Base-by-base conservation (phyloP, 2,888 invertebrate genomes). In the Slavum lentiscoides region DNA sequence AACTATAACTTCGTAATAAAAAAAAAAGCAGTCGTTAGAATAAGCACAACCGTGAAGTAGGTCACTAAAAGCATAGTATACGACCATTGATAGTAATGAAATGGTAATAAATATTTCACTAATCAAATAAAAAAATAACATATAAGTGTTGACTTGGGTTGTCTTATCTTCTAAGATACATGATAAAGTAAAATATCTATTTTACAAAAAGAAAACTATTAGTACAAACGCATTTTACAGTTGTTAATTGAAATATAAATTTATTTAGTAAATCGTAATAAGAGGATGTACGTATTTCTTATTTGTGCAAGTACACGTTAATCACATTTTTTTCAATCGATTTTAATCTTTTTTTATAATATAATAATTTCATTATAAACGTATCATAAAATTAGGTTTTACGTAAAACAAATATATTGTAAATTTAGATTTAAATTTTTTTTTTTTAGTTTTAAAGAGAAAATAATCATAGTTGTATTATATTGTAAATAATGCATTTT, bases 31-130 rank as follows among this genome's bases (percentile, higher is more conserved):
- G 53, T 70, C 70, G 30, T 77, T 69, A 53, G 69, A 49, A 55
- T 55, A 77, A 77, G 77, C 77, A 70, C 58, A 77, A 77, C 68
- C 37, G 77, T 77, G 77, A 77, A 62, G 21, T 68, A 77, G 69
- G 77, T 69, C 75, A 76, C 75, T 76, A 76, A 76, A 76, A 76
- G 75, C 75, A 68, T 69, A 77, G 69, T 62, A 67, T 43, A 77
- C 69, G 77, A 70, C 77, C 77, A 77, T 77, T 70, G 53, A 21
- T 70, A 61, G 77, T 70, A 77, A 70, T 61, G 58, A 77, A 77
- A 77, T 77, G 77, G 77, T 70, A 3, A 19, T 53, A 11, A 43
- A 59, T 49, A 17, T 59, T 75, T 59, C 49, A 59, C 75, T 76
- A 76, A 59, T 68, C 19, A 59, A 59, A 76, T 43, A 75, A 67